Percentiles rank a stretch among this genome's conserved stretches.
These are phyloP conservation scores for Scortum barcoo DNA, from an alignment of 2,113 vertebrate genomes.

Conservation along the genomic window DNA sequence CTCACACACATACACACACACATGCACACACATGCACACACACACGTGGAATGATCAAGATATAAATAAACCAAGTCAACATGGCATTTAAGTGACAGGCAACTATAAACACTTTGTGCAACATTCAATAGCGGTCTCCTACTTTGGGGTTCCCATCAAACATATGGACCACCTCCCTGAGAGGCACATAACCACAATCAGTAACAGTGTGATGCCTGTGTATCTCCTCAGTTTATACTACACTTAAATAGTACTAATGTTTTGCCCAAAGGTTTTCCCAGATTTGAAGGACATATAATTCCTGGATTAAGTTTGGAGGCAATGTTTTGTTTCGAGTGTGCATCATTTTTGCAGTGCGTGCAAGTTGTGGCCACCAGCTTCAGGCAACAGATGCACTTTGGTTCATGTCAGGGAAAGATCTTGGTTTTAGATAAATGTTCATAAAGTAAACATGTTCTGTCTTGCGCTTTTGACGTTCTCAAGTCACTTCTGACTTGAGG, in stretches of 20 bases:
- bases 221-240: not conserved
- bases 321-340: not conserved
- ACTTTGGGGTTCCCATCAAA: conserved; percentile 61
- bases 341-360: not conserved
- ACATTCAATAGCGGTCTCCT: conserved; percentile 48
- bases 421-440: not conserved
- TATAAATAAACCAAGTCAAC: conserved; percentile 77
- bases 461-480: not conserved
- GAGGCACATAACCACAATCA: conserved; percentile 5
- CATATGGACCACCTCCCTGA: conserved; percentile 2
- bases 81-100: conserved; percentile 71
- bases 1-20: conserved; percentile 17
- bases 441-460: not conserved
- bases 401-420: not conserved
- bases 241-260: not conserved
- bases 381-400: not conserved
- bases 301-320: not conserved
- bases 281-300: not conserved
- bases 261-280: not conserved
- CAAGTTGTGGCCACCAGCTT: not conserved
- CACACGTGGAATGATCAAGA: conserved; percentile 65
- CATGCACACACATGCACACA: conserved; percentile 41
- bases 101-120: conserved; percentile 65
- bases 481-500: not conserved
- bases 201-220: not conserved